phyloP scores from a whole-genome alignment of 2,888 invertebrate genomes.

The Bellardia pandia region DNA sequence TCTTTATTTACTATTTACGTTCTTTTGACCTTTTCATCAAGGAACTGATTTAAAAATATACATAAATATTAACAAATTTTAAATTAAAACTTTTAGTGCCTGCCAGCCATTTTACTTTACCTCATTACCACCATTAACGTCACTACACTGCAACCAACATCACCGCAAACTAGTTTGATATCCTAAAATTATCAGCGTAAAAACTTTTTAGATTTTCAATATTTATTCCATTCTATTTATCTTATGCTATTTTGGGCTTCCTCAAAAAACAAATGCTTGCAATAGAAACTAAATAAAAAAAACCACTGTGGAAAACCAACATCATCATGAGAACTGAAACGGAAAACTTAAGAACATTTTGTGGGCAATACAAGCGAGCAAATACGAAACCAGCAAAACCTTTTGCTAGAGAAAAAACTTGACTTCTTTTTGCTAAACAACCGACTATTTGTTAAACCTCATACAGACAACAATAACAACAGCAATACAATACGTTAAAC shows the following conservation, averaged over 20 bases:
- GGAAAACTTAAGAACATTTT: conserved; percentile 42
- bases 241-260: conserved; percentile 1
- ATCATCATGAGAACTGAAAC: conserved; percentile 5
- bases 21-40: too few species aligned
- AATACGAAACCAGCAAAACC: conserved; percentile 45
- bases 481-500: conserved; percentile 59
- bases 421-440: background rate
- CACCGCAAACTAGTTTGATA: background rate
- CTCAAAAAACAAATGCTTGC: background rate
- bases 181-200: conserved; percentile 32
- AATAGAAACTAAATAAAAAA: background rate
- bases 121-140: background rate
- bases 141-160: background rate
- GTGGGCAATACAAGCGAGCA: conserved; percentile 41
- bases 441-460: conserved; percentile 35
- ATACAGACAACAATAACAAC: background rate
- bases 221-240: conserved; percentile 16
- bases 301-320: conserved; percentile 40
- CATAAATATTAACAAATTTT: too few species aligned
- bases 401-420: background rate
- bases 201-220: conserved; percentile 18
- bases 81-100: too few species aligned
- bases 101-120: background rate
- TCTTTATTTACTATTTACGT: too few species aligned
- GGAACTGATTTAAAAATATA: too few species aligned